A percentile compares a stretch with the other conserved stretches of the same genome.
Evolutionary conservation across 2,113 vertebrate species (phyloP).

Genomic region (Melanerpes formicivorus): DNA sequence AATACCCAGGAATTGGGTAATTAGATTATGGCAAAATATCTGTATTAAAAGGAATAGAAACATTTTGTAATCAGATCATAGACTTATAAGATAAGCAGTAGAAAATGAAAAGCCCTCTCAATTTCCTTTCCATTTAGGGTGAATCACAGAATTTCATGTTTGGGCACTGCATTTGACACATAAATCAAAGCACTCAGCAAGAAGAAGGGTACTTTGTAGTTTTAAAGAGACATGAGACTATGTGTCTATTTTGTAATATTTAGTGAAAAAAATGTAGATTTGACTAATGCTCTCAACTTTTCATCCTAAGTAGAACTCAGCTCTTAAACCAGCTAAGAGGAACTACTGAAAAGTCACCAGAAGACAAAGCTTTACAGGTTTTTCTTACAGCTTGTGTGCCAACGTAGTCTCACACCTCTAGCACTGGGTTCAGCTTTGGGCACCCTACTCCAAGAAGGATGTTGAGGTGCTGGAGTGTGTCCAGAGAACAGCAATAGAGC

Average conservation of each 20-base stretch:
- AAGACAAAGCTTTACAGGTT: not conserved
- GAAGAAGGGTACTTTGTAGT: not conserved
- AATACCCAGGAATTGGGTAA: not conserved
- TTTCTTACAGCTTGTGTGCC: not conserved
- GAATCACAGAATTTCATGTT: not conserved
- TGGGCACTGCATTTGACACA: not conserved
- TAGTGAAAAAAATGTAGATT: not conserved
- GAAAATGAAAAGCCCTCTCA: not conserved
- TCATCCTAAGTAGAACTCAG: not conserved
- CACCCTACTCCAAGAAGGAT: too few relatives aligned
- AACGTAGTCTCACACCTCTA: not conserved
- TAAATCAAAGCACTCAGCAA: not conserved
- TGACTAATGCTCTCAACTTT: not conserved
- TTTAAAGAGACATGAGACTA: not conserved
- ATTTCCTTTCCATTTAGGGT: not conserved
- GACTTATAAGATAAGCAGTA: not conserved
- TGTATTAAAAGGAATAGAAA: not conserved
- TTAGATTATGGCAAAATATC: not conserved
- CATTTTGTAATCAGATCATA: not conserved
- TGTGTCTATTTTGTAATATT: not conserved
- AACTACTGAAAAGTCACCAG: not conserved
- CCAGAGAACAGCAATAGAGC: too few relatives aligned
- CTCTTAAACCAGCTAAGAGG: not conserved
- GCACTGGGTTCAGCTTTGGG: too few relatives aligned
- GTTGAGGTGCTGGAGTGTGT: too few relatives aligned